Evolutionary conservation across 23 tunicate genomes (phyloP).

Genomic region (Trididemnum clinides): DNA sequence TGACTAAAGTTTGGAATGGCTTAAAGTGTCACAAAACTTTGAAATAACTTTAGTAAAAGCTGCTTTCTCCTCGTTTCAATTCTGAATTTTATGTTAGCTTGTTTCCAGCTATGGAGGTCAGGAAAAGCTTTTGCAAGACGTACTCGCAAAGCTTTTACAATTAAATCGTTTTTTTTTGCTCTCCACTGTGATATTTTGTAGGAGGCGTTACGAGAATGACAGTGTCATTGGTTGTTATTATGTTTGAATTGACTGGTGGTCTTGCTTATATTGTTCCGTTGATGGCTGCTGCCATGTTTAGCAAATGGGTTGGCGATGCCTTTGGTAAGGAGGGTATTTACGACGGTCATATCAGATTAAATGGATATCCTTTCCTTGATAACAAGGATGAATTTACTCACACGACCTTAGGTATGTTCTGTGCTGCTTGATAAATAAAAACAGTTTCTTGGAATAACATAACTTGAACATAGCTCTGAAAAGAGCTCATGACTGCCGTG

Average conservation of each 20-base stretch:
- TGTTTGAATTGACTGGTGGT: constrained; percentile 99
- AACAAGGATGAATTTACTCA: constrained; percentile 92
- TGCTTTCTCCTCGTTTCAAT: too few relatives aligned
- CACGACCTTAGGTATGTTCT: constrained; percentile 76
- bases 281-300: constrained; percentile 96
- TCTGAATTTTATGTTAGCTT: too few relatives aligned
- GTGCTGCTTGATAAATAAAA: too few relatives aligned
- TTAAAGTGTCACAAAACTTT: too few relatives aligned
- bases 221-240: constrained; percentile 90
- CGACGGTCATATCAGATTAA: constrained; percentile 94
- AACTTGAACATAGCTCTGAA: too few relatives aligned
- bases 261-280: constrained; percentile 95
- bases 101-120: too few relatives aligned
- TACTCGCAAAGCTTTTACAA: background rate
- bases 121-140: too few relatives aligned
- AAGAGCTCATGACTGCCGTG: too few relatives aligned
- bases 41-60: too few relatives aligned
- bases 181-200: too few relatives aligned
- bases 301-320: constrained; percentile 99
- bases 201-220: constrained; percentile 99
- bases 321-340: constrained; percentile 97
- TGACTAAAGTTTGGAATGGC: too few relatives aligned
- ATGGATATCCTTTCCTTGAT: constrained; percentile 96
- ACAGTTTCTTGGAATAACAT: too few relatives aligned
- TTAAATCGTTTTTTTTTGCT: background rate